phyloP scores from a whole-genome alignment of 2,888 invertebrate genomes.

The Chouioia cunea region DNA sequence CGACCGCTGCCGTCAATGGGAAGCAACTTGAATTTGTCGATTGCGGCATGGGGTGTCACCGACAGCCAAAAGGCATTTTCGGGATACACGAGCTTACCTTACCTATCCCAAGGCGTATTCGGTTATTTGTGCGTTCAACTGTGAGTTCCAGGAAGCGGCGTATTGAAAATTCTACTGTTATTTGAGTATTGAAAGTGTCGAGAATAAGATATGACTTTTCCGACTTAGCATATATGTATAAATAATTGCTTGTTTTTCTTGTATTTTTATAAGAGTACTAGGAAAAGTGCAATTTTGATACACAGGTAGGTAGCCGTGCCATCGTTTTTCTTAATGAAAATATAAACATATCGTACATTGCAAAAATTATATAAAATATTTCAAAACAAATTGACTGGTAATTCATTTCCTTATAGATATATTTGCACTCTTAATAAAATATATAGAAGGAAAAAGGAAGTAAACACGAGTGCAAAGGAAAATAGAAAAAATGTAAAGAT shows the following conservation, averaged over 20 bases:
- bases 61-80: conserved; percentile 5
- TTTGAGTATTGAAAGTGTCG: background rate
- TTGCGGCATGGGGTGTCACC: conserved; percentile 13
- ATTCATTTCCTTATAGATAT: background rate
- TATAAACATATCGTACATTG: too few relatives aligned
- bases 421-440: background rate
- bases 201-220: conserved; percentile 1
- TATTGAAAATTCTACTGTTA: background rate
- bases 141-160: background rate
- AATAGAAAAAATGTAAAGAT: conserved; percentile 32
- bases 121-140: too few relatives aligned
- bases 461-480: too few relatives aligned
- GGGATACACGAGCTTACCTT: too few relatives aligned
- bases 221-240: background rate
- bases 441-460: conserved; percentile 38
- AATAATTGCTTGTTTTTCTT: too few relatives aligned
- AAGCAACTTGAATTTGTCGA: conserved; percentile 19
- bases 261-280: too few relatives aligned
- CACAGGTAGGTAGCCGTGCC: too few relatives aligned
- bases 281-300: too few relatives aligned
- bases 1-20: background rate
- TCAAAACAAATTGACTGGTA: background rate
- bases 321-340: too few relatives aligned
- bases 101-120: too few relatives aligned
- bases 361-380: too few relatives aligned